Evolutionary conservation across 2,888 invertebrate species (phyloP).

Genomic region (Erebia aethiops): DNA sequence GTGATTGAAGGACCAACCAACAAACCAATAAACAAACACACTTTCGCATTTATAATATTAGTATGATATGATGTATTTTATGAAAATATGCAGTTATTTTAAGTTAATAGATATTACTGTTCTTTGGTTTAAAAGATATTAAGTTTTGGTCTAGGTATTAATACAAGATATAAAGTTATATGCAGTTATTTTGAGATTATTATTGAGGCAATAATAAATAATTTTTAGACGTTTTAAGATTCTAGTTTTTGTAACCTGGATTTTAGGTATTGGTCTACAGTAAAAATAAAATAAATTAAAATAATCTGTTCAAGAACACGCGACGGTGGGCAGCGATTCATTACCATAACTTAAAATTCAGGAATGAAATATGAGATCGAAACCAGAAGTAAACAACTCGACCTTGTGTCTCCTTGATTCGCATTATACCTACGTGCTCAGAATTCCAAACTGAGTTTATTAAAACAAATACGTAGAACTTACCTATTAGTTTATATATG

Average conservation of each 20-base stretch:
- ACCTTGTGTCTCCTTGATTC: conserved; percentile 53
- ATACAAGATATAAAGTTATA: too few species aligned
- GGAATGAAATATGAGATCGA: conserved; percentile 55
- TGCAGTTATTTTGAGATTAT: background rate
- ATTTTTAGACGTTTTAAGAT: background rate
- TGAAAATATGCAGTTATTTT: background rate
- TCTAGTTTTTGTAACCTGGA: background rate
- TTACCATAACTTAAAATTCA: conserved; percentile 68
- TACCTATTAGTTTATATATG: background rate
- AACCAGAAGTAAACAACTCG: conserved; percentile 67
- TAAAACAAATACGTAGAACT: background rate
- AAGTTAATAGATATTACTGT: too few species aligned
- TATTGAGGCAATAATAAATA: background rate
- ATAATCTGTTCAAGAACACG: conserved; percentile 29
- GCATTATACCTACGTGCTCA: conserved; percentile 17
- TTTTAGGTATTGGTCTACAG: background rate
- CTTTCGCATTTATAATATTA: too few species aligned
- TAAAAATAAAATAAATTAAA: conserved; percentile 7
- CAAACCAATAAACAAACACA: too few species aligned
- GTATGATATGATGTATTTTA: background rate
- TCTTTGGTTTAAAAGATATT: too few species aligned
- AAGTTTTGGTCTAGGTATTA: too few species aligned
- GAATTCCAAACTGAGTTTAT: conserved; percentile 4
- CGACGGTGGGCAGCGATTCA: conserved; percentile 43
- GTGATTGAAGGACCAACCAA: too few species aligned